These are phyloP conservation scores for Coboldia fuscipes DNA, from an alignment of 1,140 invertebrate species.

Conservation along the genomic window DNA sequence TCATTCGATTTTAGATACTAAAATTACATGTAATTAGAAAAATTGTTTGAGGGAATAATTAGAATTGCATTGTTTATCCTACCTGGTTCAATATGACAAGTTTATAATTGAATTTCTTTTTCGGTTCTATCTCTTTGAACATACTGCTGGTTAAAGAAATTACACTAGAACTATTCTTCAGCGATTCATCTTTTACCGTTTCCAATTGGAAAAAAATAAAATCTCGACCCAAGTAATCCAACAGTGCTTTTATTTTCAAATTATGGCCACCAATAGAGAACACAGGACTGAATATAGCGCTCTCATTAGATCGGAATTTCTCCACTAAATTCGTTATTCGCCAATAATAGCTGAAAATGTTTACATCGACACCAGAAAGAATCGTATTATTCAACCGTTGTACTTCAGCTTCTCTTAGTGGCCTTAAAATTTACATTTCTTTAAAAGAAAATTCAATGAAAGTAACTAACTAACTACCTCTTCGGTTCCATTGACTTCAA, in stretches of 20 bases:
- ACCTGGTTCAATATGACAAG: constrained; percentile 16
- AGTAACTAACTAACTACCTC: no score
- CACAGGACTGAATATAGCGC: constrained; percentile 11
- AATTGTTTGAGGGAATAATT: background rate
- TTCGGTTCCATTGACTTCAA: no score
- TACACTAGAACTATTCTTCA: constrained; percentile 7
- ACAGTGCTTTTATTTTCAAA: constrained; percentile 12
- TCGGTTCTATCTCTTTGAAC: constrained; percentile 11
- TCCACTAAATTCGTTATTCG: constrained; percentile 15
- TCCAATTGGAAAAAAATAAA: constrained; percentile 13
- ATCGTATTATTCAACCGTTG: constrained; percentile 16
- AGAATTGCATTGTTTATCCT: background rate
- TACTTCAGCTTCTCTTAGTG: constrained; percentile 7
- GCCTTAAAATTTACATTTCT: background rate
- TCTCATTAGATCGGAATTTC: constrained; percentile 8
- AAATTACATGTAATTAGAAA: background rate
- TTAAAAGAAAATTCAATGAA: background rate
- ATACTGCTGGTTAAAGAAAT: constrained; percentile 14
- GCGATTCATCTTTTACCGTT: background rate
- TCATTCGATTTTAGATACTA: constrained; percentile 9
- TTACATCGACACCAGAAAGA: constrained; percentile 12
- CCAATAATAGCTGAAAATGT: constrained; percentile 18
- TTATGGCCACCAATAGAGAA: constrained; percentile 10
- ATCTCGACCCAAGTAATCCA: constrained; percentile 16
- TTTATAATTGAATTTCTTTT: constrained; percentile 13